These are phyloP conservation scores for Andrena chrysosceles DNA, from an alignment of 2,888 invertebrate genomes.

Conservation along the genomic window DNA sequence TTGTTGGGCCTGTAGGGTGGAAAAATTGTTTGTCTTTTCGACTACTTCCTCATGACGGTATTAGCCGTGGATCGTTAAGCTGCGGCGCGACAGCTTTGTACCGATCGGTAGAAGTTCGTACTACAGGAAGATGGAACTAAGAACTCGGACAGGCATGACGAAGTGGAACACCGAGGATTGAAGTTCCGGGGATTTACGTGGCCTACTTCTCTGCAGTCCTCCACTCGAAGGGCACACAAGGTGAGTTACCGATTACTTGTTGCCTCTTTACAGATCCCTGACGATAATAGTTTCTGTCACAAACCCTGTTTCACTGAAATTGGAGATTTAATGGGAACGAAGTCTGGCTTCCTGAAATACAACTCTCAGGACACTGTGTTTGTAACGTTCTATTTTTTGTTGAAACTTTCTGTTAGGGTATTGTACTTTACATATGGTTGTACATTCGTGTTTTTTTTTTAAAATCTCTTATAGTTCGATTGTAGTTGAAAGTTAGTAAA, in stretches of 20 bases:
- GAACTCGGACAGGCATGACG: slow-evolving; percentile 56
- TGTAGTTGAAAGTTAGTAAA: slow-evolving; percentile 9
- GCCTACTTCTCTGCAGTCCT: slow-evolving; percentile 72
- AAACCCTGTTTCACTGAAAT: too few species aligned
- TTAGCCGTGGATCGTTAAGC: slow-evolving; percentile 38
- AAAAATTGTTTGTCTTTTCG: background rate
- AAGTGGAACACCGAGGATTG: slow-evolving; percentile 69
- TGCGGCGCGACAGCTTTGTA: slow-evolving; percentile 25
- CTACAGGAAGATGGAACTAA: slow-evolving; percentile 57
- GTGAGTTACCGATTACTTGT: slow-evolving; percentile 66
- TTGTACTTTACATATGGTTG: too few species aligned
- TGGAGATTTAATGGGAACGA: too few species aligned
- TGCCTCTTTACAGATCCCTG: slow-evolving; percentile 34
- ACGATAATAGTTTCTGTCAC: background rate
- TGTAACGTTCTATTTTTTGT: too few species aligned
- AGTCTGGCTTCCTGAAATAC: too few species aligned
- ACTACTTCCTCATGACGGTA: background rate
- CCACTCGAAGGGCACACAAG: slow-evolving; percentile 69
- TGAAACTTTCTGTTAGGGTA: too few species aligned
- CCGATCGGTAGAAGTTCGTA: slow-evolving; percentile 32
- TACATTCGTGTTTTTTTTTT: background rate
- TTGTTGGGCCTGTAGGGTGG: background rate
- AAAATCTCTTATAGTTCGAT: background rate
- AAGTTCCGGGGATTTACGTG: slow-evolving; percentile 69
- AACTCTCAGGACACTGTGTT: too few species aligned